Evolutionary conservation across 1,140 invertebrate species (phyloP).

Genomic region (Drosophila navojoa): DNA sequence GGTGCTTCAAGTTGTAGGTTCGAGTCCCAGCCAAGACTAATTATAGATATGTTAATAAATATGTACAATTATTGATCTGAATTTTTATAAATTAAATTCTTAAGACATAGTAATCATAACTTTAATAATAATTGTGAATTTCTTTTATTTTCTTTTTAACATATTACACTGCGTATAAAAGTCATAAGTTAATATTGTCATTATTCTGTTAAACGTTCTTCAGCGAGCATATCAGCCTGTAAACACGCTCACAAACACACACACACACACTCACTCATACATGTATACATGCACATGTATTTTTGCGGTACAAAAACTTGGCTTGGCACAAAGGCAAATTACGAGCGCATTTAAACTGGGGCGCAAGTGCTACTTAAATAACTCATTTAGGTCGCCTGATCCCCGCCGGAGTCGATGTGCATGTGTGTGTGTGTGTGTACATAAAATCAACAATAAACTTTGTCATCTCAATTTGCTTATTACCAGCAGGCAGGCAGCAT

Average conservation of each 20-base stretch:
- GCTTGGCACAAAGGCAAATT: constrained; percentile 77
- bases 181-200: no score
- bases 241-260: neutral
- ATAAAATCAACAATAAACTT: constrained; percentile 82
- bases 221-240: constrained; percentile 18
- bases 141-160: no score
- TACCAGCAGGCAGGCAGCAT: constrained; percentile 64
- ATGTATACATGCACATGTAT: constrained; percentile 14
- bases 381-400: constrained; percentile 74
- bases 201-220: no score
- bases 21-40: no score
- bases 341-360: constrained; percentile 81
- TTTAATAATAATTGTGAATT: no score
- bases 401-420: constrained; percentile 44
- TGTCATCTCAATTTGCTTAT: constrained; percentile 82
- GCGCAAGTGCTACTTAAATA: constrained; percentile 81
- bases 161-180: no score
- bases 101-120: no score
- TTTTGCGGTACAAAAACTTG: constrained; percentile 65
- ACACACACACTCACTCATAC: neutral
- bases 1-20: no score
- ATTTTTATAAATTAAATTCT: no score
- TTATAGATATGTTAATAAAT: no score
- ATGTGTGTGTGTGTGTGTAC: constrained; percentile 29
- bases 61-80: no score